Evolutionary conservation across 2,113 vertebrate species (phyloP).

Genomic region (Ictalurus furcatus): DNA sequence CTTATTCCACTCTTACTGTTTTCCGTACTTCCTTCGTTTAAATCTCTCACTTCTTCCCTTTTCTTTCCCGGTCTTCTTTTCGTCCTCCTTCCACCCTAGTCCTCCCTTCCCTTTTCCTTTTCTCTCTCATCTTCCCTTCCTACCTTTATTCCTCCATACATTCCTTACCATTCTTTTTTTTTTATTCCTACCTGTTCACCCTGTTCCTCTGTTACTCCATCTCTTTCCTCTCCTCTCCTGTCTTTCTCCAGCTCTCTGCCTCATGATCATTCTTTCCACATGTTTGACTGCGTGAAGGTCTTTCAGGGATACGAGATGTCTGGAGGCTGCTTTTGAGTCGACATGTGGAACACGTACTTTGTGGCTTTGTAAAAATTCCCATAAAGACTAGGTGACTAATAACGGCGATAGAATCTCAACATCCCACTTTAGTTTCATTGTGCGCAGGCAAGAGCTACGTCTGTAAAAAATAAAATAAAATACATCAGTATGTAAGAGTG

Average conservation of each 20-base stretch:
- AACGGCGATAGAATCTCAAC: slow-evolving; percentile 9
- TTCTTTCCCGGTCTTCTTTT: neutral
- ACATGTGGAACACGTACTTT: neutral
- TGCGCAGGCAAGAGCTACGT: neutral
- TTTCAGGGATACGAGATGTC: neutral
- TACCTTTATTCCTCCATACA: neutral
- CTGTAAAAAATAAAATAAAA: neutral
- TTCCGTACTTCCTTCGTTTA: neutral
- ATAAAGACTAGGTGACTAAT: slow-evolving; percentile 1
- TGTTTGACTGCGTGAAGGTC: neutral
- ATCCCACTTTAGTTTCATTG: slow-evolving; percentile 16
- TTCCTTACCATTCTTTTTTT: neutral
- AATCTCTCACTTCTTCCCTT: neutral
- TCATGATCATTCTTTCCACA: neutral
- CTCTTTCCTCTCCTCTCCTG: neutral
- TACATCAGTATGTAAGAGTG: neutral
- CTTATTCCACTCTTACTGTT: no score
- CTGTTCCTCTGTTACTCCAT: neutral
- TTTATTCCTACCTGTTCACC: no score
- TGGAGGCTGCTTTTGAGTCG: neutral
- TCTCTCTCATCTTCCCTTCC: neutral
- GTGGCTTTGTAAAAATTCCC: slow-evolving; percentile 26
- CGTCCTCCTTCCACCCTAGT: neutral
- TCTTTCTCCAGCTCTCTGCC: neutral
- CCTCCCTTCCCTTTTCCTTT: no score